Percentiles rank a stretch among this genome's conserved stretches.
Evolutionary conservation across 2,888 invertebrate species (phyloP).

Genomic region (Corythucha ciliata): DNA sequence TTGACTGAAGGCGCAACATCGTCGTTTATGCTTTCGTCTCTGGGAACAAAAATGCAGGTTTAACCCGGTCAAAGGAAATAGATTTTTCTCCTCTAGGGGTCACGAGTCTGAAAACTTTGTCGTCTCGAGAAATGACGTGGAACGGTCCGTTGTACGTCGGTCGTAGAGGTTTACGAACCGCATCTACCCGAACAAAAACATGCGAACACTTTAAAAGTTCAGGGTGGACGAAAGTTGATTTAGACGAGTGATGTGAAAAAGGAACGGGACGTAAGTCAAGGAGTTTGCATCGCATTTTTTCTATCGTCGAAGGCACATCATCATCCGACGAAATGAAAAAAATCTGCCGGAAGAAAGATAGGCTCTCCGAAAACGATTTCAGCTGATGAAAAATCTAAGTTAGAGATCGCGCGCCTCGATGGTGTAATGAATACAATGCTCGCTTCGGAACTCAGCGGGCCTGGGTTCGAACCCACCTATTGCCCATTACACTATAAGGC

Average conservation of each 20-base stretch:
- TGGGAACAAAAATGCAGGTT: conserved; percentile 15
- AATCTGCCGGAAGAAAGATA: neutral
- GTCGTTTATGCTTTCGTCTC: too few relatives aligned
- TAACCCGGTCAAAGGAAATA: conserved; percentile 4
- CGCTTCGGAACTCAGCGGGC: too few relatives aligned
- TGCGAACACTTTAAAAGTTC: conserved; percentile 20
- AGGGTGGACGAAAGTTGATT: conserved; percentile 4
- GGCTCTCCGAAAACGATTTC: neutral
- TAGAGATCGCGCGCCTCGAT: too few relatives aligned
- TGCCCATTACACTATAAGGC: too few relatives aligned
- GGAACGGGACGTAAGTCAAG: neutral
- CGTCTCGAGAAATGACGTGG: neutral
- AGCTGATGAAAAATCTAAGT: neutral
- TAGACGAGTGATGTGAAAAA: neutral
- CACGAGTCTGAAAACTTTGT: neutral
- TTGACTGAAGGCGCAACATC: too few relatives aligned
- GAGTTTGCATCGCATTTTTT: neutral
- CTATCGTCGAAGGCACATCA: neutral
- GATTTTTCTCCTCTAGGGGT: neutral
- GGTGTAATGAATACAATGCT: too few relatives aligned
- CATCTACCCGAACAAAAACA: conserved; percentile 21
- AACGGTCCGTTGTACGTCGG: conserved; percentile 21
- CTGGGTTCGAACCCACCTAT: too few relatives aligned
- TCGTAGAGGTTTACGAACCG: conserved; percentile 15
- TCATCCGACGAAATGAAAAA: neutral